phyloP scores from a whole-genome alignment of 2,797 vertebrate genomes.

The Stomatorhinus walkeri region DNA sequence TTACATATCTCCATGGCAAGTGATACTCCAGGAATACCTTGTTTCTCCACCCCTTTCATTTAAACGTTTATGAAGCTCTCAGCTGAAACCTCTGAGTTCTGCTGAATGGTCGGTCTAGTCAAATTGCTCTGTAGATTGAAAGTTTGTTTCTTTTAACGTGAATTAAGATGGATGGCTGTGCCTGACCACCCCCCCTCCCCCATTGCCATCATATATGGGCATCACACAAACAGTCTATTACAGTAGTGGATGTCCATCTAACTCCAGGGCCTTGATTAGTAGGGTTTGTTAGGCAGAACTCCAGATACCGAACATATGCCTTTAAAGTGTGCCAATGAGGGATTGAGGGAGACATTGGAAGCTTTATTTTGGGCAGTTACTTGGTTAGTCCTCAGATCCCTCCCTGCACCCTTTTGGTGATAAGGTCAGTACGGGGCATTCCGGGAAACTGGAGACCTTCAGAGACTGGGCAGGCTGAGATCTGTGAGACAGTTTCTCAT shows the following conservation, averaged over 20 bases:
- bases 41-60: neutral
- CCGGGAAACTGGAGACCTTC: neutral
- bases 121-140: neutral
- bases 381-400: neutral
- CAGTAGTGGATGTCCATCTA: neutral
- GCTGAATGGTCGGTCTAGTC: neutral
- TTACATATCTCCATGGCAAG: neutral
- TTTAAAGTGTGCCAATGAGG: neutral
- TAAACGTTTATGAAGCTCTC: neutral
- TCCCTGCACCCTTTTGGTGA: neutral
- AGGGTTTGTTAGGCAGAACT: neutral
- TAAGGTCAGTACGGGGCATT: neutral
- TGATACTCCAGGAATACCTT: neutral
- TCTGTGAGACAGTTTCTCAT: neutral
- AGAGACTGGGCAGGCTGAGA: neutral
- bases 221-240: neutral
- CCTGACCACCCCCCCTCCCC: neutral
- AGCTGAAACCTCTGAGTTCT: neutral
- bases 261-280: neutral
- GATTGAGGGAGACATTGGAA: neutral
- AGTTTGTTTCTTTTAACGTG: neutral
- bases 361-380: neutral
- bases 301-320: neutral
- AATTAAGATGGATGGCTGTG: neutral
- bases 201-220: neutral